phyloP scores from a whole-genome alignment of 2,888 invertebrate genomes.

The Apamea anceps region DNA sequence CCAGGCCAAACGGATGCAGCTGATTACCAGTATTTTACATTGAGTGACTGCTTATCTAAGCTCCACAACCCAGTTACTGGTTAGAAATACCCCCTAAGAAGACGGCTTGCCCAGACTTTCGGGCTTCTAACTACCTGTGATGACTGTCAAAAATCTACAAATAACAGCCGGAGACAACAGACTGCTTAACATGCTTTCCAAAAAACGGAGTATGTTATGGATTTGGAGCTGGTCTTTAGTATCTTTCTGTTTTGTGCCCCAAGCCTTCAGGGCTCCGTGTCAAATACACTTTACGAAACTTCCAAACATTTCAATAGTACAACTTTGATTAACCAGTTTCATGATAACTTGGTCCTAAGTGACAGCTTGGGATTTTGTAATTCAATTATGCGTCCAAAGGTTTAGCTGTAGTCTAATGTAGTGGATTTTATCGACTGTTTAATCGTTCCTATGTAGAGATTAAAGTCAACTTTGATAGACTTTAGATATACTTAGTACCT shows the following conservation, averaged over 20 bases:
- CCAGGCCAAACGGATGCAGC: not conserved
- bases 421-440: slow-evolving; percentile 18
- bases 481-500: not conserved
- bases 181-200: not conserved
- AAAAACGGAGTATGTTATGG: too few species aligned
- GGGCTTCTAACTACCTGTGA: not conserved
- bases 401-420: slow-evolving; percentile 30
- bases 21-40: not conserved
- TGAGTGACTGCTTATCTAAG: not conserved
- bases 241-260: not conserved
- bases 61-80: not conserved
- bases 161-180: not conserved
- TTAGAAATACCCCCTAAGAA: not conserved
- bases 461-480: not conserved
- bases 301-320: slow-evolving; percentile 61
- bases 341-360: slow-evolving; percentile 49
- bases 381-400: too few species aligned
- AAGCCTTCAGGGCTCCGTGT: slow-evolving; percentile 53
- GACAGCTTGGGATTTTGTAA: slow-evolving; percentile 57
- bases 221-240: slow-evolving; percentile 16
- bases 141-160: not conserved
- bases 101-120: not conserved
- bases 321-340: slow-evolving; percentile 61
- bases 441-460: not conserved
- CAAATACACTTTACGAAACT: slow-evolving; percentile 61